A percentile compares a stretch with the other conserved stretches of the same genome.
Evolutionary conservation across 2,113 vertebrate genomes (phyloP).

Genomic region (Camelus bactrianus): DNA sequence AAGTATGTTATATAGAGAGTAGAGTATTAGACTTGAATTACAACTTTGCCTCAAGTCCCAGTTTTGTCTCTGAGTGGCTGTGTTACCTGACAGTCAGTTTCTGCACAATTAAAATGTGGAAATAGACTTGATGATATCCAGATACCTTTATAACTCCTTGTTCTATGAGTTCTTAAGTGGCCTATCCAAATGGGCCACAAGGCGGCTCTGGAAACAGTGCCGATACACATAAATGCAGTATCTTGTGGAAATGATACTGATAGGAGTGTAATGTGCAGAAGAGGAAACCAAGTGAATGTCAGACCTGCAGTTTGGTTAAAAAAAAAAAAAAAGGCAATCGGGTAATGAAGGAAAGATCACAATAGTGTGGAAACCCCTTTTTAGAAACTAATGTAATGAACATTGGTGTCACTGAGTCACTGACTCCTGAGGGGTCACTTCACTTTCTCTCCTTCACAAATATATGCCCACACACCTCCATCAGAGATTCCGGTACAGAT

Average conservation of each 20-base stretch:
- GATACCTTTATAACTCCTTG: neutral
- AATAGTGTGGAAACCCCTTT: neutral
- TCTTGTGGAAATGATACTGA: neutral
- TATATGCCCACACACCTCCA: neutral
- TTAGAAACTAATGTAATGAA: neutral
- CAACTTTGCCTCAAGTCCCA: neutral
- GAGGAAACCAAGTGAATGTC: neutral
- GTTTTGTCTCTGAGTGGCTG: slow-evolving; percentile 17
- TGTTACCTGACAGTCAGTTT: slow-evolving; percentile 12
- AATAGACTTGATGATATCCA: neutral
- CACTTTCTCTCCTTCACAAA: neutral
- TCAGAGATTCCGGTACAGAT: neutral
- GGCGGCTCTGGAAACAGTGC: neutral
- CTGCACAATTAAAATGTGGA: neutral
- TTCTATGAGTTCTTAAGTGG: neutral
- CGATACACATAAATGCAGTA: neutral
- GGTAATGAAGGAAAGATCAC: neutral
- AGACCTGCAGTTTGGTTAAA: neutral
- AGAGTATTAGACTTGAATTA: neutral
- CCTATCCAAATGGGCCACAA: neutral
- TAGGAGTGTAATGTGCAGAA: neutral
- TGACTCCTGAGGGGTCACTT: neutral
- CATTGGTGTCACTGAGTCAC: neutral
- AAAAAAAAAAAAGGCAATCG: neutral
- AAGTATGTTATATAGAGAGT: neutral